Base-by-base conservation (phyloP, 2,113 vertebrate species). In the Periophthalmus modestus region DNA sequence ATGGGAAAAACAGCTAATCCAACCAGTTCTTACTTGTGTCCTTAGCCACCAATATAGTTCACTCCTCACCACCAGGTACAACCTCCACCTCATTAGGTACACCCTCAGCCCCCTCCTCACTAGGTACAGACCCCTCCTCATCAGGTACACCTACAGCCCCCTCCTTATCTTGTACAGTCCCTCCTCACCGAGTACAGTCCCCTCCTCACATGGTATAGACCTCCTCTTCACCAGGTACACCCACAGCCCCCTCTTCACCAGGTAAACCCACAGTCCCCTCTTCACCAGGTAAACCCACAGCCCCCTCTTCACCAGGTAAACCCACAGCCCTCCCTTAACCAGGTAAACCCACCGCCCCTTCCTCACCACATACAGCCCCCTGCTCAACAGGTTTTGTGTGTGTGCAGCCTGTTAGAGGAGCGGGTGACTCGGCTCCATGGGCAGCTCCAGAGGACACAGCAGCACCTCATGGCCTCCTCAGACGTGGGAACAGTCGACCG, bases 391-490 rank as follows among this genome's bases (percentile, higher is more conserved):
- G 21, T 52, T 19, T 19, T 52, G 48, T 52, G 48, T 0, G 28
- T 59, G 10, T 50, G 73, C 90, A 99, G 98, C 81, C 94, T 99
- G 81, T 91, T 99, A 86, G 98, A 99, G 92, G 98, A 99, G 87
- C 91, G 98, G 77, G 97, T 99, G 24, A 98, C 95, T 0, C 94
- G 95, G 74, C 95, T 99, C 34, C 97, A 99, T 9, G 96, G 97
- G 36, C 96, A 99, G 78, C 95, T 99, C 69, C 97, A 98, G 70
- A 94, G 96, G 81, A 96, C 97, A 76, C 98, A 98, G 86, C 97
- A 98, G 89, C 96, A 97, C 39, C 92, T 99, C 79, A 95, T 99
- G 91, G 90, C 95, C 62, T 93, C 96, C 0, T 92, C 97, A n/a
- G 93, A 95, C 61, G 93, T 95, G 2, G 92, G 91, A 63, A 90